Percentiles rank a stretch among this genome's conserved stretches.
These are phyloP conservation scores for Papilio demoleus DNA, from an alignment of 2,888 invertebrate genomes.

Conservation along the genomic window DNA sequence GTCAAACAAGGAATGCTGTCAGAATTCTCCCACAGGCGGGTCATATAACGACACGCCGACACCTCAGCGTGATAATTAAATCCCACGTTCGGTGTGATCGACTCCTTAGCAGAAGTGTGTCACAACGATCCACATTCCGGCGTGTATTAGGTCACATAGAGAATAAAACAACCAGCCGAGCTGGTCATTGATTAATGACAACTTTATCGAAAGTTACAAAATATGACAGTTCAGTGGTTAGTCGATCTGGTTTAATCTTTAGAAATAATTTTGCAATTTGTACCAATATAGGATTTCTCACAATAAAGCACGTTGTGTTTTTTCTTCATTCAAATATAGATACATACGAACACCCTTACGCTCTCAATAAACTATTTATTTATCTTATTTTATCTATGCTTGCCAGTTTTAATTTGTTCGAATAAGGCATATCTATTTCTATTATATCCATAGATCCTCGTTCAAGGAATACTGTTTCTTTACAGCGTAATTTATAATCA, in stretches of 20 bases:
- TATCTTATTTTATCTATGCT: neutral
- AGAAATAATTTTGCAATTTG: neutral
- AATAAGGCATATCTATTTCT: neutral
- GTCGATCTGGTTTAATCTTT: neutral
- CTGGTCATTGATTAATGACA: constrained; percentile 11
- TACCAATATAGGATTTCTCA: neutral
- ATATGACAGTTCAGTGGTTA: neutral
- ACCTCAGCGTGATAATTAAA: constrained; percentile 38
- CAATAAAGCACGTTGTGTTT: neutral
- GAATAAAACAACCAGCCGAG: constrained; percentile 18
- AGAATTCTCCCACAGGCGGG: constrained; percentile 28
- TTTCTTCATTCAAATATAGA: neutral
- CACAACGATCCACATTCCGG: constrained; percentile 35
- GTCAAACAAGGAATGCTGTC: constrained; percentile 29
- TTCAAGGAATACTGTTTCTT: neutral
- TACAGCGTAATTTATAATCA: neutral
- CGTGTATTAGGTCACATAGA: constrained; percentile 30
- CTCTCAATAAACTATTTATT: neutral
- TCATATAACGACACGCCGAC: constrained; percentile 33
- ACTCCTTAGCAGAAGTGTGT: constrained; percentile 34
- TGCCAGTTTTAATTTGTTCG: neutral
- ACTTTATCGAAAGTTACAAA: constrained; percentile 13
- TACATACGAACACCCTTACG: neutral
- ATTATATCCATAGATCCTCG: neutral
- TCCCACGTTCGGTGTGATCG: constrained; percentile 37